These are phyloP conservation scores for Podargus strigoides DNA, from an alignment of 2,797 vertebrate species.

Conservation along the genomic window DNA sequence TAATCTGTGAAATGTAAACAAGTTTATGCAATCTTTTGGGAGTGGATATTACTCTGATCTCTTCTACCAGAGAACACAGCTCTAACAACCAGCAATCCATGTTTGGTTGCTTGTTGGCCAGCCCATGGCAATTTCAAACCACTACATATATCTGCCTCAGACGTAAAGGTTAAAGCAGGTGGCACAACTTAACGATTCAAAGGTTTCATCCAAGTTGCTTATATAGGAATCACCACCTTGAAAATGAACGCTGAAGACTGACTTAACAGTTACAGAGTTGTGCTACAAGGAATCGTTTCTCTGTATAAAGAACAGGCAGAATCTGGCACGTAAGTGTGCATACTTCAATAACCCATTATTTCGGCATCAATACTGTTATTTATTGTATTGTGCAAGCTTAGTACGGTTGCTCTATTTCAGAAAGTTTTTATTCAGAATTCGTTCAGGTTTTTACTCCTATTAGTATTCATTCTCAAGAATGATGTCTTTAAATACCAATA, in stretches of 20 bases:
- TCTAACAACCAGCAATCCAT: background rate
- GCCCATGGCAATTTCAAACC: background rate
- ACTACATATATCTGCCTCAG: background rate
- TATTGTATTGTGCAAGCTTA: background rate
- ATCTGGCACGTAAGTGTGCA: background rate
- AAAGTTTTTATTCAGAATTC: constrained; percentile 6
- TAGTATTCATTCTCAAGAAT: constrained; percentile 55
- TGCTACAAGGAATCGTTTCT: accelerated
- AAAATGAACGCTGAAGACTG: background rate
- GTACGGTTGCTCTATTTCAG: background rate
- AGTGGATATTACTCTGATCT: background rate
- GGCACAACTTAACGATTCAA: background rate
- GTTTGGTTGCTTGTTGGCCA: background rate
- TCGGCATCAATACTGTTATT: background rate
- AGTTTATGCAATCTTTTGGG: background rate
- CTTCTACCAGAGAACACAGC: background rate
- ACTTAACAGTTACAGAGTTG: background rate
- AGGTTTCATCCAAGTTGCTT: background rate
- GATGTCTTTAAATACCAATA: constrained; percentile 60
- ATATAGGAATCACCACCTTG: background rate
- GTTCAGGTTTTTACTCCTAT: background rate
- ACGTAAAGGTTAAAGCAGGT: background rate
- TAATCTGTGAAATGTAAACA: background rate
- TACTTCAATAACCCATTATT: background rate
- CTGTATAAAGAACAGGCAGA: background rate